Conservation (phyloP, 2,113 vertebrate species). For the Varanus komodoensis region DNA sequence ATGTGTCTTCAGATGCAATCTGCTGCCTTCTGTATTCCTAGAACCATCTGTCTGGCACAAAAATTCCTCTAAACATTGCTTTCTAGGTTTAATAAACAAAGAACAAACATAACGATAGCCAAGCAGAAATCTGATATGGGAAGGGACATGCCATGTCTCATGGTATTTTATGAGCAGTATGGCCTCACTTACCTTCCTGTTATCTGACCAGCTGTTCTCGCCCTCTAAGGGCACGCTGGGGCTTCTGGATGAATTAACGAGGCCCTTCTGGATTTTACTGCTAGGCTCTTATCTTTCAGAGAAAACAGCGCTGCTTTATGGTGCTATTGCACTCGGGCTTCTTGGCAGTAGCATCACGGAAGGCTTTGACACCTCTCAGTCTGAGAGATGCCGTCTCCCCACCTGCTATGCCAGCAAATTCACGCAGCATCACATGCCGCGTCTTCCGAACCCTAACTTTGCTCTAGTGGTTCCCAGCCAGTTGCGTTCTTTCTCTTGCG, state of each 20-base stretch:
- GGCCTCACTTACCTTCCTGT: constrained; percentile 31
- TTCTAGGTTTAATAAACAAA: constrained; percentile 30
- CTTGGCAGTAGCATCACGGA: constrained; percentile 41
- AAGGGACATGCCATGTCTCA: background rate
- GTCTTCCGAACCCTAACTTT: background rate
- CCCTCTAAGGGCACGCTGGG: constrained; percentile 23
- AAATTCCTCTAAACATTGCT: background rate
- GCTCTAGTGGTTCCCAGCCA: constrained; percentile 46
- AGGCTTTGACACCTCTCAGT: background rate
- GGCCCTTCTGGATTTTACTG: constrained; percentile 47
- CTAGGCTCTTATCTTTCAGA: constrained; percentile 12
- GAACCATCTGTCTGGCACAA: background rate
- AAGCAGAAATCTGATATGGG: constrained; percentile 36
- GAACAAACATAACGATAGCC: constrained; percentile 22
- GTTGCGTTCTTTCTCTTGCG: constrained; percentile 24
- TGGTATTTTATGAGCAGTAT: background rate
- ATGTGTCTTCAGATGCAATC: background rate
- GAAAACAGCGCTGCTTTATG: constrained; percentile 20
- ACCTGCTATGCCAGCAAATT: constrained; percentile 35
- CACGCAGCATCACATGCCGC: constrained; percentile 32
- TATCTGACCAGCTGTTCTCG: constrained; percentile 42
- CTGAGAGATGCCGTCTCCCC: constrained; percentile 26
- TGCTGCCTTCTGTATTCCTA: background rate
- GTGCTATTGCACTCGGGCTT: constrained; percentile 28
- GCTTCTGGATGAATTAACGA: constrained; percentile 5